Evolutionary conservation across 2,113 vertebrate species (phyloP).

Genomic region (Urocolius indicus): DNA sequence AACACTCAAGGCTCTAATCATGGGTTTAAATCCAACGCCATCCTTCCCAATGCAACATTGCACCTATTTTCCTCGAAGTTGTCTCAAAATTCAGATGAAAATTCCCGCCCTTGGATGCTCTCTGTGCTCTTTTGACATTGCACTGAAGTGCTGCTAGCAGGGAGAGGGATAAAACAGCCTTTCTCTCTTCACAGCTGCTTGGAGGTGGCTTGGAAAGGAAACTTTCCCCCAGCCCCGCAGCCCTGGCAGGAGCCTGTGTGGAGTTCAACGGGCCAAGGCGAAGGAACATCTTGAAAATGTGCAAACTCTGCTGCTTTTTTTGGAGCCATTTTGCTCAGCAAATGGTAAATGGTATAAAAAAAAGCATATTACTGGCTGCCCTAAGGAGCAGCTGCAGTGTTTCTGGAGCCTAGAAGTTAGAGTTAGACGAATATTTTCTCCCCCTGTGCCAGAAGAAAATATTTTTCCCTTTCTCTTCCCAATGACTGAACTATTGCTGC

Average conservation of each 20-base stretch:
- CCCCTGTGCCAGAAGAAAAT: background rate
- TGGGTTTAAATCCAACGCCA: background rate
- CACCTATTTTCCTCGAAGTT: background rate
- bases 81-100: background rate
- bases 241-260: background rate
- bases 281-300: slow-evolving; percentile 23
- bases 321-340: background rate
- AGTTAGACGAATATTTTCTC: background rate
- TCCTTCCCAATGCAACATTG: background rate
- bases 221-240: background rate
- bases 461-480: background rate
- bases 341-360: background rate
- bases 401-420: background rate
- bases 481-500: background rate
- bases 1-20: background rate
- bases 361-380: background rate
- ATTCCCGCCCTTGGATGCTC: background rate
- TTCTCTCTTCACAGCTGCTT: background rate
- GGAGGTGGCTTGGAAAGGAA: background rate
- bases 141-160: background rate
- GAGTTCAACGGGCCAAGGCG: rapidly evolving
- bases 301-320: background rate
- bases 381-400: background rate
- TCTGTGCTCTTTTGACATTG: background rate
- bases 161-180: rapidly evolving